Conservation (phyloP, 2,888 invertebrate species). For the Didymodactylos carnosus region DNA sequence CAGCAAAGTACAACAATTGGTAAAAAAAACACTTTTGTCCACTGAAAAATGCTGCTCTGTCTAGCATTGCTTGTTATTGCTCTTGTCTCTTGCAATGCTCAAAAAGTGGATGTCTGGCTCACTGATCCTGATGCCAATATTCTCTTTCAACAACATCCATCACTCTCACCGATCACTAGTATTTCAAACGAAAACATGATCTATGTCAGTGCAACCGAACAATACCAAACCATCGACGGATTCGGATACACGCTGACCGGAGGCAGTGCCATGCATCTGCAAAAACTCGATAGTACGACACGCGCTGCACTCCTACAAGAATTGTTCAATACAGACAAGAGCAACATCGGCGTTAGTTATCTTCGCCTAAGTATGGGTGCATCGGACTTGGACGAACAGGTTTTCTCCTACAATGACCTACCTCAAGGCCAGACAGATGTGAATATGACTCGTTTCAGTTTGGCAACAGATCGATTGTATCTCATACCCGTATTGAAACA, state of each 20-base stretch:
- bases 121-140: not conserved
- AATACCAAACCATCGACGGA: slow-evolving; percentile 15
- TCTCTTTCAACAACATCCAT: not conserved
- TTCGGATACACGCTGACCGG: slow-evolving; percentile 17
- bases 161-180: not conserved
- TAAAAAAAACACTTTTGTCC: too few relatives aligned
- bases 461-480: slow-evolving; percentile 15
- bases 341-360: slow-evolving; percentile 15
- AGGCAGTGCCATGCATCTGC: slow-evolving; percentile 7
- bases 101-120: not conserved
- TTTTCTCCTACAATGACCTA: slow-evolving; percentile 16
- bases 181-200: not conserved
- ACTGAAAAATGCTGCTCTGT: not conserved
- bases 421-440: slow-evolving; percentile 9
- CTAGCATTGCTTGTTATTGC: not conserved
- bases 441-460: slow-evolving; percentile 14
- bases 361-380: slow-evolving; percentile 16
- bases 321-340: slow-evolving; percentile 9
- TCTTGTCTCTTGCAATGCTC: not conserved
- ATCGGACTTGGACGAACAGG: slow-evolving; percentile 16
- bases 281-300: not conserved
- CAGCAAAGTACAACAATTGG: too few relatives aligned
- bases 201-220: not conserved
- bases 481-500: slow-evolving; percentile 15
- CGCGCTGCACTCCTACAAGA: slow-evolving; percentile 1